Conservation (phyloP, 2,888 invertebrate species). For the Carterocephalus palaemon region DNA sequence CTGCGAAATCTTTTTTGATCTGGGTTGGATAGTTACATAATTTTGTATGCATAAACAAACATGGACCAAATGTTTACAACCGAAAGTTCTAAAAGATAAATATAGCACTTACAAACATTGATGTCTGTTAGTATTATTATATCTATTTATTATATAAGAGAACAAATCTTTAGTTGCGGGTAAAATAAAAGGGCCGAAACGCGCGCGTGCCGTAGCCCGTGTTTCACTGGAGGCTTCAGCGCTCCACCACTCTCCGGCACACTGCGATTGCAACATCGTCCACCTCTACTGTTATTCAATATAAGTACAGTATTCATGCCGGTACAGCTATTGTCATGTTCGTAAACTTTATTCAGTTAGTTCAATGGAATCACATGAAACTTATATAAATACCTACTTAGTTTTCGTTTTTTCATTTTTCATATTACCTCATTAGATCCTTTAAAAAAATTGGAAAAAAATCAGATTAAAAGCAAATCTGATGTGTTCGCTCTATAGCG, state of each 20-base stretch:
- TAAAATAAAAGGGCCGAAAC: conserved; percentile 5
- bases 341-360: too few relatives aligned
- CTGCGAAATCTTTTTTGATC: conserved; percentile 3
- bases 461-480: too few relatives aligned
- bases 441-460: too few relatives aligned
- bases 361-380: too few relatives aligned
- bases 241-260: neutral
- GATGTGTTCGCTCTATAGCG: too few relatives aligned
- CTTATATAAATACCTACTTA: too few relatives aligned
- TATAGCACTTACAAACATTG: neutral
- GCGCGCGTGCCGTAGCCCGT: conserved; percentile 17
- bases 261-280: conserved; percentile 12
- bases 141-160: too few relatives aligned
- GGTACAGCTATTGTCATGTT: conserved; percentile 1
- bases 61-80: neutral
- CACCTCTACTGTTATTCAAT: conserved; percentile 21
- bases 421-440: too few relatives aligned
- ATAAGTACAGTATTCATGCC: conserved; percentile 1
- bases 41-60: conserved; percentile 10
- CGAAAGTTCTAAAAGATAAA: conserved; percentile 1
- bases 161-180: conserved; percentile 15
- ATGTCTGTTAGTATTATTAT: too few relatives aligned
- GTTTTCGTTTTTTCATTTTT: too few relatives aligned
- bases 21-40: conserved; percentile 21
- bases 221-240: conserved; percentile 10